Evolutionary conservation across 2,888 invertebrate genomes (phyloP).

Genomic region (Caenorhabditis sp.): DNA sequence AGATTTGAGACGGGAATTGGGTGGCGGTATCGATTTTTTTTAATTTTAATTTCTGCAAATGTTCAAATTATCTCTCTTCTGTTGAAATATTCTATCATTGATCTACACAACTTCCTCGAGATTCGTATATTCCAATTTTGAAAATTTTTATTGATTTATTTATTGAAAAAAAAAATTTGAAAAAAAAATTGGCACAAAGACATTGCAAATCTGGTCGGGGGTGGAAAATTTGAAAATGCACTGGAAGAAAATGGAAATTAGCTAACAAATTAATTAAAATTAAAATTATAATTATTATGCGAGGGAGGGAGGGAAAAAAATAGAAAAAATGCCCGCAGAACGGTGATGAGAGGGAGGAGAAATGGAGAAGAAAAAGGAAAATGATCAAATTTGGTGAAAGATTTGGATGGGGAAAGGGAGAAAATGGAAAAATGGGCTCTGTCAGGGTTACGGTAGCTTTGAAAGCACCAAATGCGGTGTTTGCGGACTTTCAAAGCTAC

Average conservation of each 20-base stretch:
- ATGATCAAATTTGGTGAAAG: not conserved
- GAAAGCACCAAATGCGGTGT: not conserved
- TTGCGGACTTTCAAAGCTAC: not conserved
- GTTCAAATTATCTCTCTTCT: too few species aligned
- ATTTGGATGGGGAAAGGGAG: not conserved
- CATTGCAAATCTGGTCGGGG: not conserved
- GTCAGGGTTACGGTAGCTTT: slow-evolving; percentile 1
- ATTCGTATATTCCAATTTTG: too few species aligned
- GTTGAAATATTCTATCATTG: too few species aligned
- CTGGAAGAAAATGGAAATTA: slow-evolving; percentile 9
- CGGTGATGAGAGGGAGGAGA: not conserved
- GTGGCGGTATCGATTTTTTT: slow-evolving; percentile 4
- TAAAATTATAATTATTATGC: not conserved
- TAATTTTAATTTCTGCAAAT: too few species aligned
- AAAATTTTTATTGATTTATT: too few species aligned
- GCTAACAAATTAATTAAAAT: too few species aligned
- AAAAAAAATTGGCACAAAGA: slow-evolving; percentile 5
- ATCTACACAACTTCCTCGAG: too few species aligned
- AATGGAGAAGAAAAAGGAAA: slow-evolving; percentile 28
- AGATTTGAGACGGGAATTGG: slow-evolving; percentile 59
- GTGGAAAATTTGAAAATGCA: slow-evolving; percentile 9
- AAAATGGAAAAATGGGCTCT: slow-evolving; percentile 7
- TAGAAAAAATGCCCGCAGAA: not conserved
- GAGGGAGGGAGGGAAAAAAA: not conserved
- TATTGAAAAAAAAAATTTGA: not conserved